phyloP scores from a whole-genome alignment of 1,140 invertebrate species.

The Brachionus asplanchnoidis region DNA sequence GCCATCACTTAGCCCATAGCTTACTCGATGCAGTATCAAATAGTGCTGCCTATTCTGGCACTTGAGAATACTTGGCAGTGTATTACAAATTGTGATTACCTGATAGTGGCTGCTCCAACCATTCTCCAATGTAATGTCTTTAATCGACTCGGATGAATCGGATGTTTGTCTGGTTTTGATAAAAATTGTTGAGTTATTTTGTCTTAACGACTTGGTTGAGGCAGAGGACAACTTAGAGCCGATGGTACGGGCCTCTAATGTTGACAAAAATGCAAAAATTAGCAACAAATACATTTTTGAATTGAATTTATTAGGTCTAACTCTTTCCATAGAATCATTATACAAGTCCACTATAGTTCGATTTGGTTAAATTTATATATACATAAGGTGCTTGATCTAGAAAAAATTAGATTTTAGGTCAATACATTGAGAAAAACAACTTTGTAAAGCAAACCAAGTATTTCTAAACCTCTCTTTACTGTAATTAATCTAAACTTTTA shows the following conservation, averaged over 20 bases:
- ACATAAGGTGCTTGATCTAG: not conserved
- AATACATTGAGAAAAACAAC: not conserved
- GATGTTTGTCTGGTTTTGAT: not conserved
- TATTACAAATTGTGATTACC: slow-evolving; percentile 36
- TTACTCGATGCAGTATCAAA: slow-evolving; percentile 12
- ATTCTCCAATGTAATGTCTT: not conserved
- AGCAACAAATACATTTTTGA: not conserved
- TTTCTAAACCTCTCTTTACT: not conserved
- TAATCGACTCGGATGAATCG: not conserved
- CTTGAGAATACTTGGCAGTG: slow-evolving; percentile 23
- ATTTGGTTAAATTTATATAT: not conserved
- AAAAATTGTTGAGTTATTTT: not conserved
- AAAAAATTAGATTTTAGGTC: not conserved
- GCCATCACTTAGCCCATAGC: not conserved
- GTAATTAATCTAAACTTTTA: not conserved
- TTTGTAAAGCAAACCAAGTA: not conserved
- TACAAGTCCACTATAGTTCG: slow-evolving; percentile 8
- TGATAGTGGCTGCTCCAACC: slow-evolving; percentile 20
- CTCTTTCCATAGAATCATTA: slow-evolving; percentile 24
- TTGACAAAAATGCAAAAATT: not conserved
- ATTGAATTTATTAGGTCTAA: slow-evolving; percentile 1
- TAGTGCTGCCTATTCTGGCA: slow-evolving; percentile 30
- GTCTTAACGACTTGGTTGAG: not conserved
- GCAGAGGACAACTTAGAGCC: too few species aligned
- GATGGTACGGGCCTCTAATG: not conserved